Base-by-base conservation (phyloP, 1,140 invertebrate species). In the Orius laevigatus region DNA sequence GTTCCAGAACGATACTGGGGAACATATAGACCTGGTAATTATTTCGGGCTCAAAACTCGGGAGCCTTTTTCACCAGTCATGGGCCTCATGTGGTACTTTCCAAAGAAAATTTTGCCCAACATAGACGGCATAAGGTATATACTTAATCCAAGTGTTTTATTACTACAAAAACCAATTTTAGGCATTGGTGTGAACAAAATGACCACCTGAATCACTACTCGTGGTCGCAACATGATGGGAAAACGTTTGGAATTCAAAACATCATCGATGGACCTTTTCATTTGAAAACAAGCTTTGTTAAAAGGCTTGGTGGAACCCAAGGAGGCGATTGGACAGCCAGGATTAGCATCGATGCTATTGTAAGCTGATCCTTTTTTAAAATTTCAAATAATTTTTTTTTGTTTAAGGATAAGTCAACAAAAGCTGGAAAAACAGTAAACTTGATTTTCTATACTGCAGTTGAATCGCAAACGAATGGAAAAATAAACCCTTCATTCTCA, bases 71-170 rank as follows among this genome's bases (percentile, higher is more conserved):
- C 93, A 0, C 72, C 90, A 6, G 76, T 92, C 0, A 81, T 88
- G 60, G 94, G 92, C 32, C 65, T 98, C 1, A 96, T 98, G 91
- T 98, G 95, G 95, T 93, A 90, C 59, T 75, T 88, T 54, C 77
- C 87, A 1, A 76, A 75, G 46, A 66, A 71, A 55, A 62, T 79
- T 49, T 69, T 64, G 14, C 70, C 69, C 49, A 76, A 70, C 49
- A 79, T 79, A 43, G 76, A 77, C 55, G 79, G 79, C 10, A 72
- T 85, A 31, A 72, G 76, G 73, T 78, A 61, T n/a, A n/a, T n/a
- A n/a, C n/a, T n/a, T n/a, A n/a, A n/a, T n/a, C n/a, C n/a, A n/a
- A n/a, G n/a, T n/a, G n/a, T n/a, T n/a, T n/a, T n/a, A n/a, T n/a
- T n/a, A n/a, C n/a, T n/a, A n/a, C n/a, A n/a, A n/a, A n/a, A n/a